phyloP scores from a whole-genome alignment of 2,113 vertebrate genomes.

The Leiothrix lutea region DNA sequence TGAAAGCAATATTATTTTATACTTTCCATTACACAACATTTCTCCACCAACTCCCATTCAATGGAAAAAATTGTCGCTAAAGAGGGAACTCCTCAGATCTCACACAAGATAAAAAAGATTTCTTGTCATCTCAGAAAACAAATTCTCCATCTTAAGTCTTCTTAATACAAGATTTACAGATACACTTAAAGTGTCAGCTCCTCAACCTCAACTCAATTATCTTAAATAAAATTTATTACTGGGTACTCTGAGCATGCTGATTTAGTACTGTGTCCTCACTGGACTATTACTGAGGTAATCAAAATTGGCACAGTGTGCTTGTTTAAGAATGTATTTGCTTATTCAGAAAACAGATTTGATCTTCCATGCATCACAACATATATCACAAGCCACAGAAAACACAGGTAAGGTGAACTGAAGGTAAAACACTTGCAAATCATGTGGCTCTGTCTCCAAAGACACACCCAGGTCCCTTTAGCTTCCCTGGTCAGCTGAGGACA shows the following conservation, averaged over 20 bases:
- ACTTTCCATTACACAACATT: neutral
- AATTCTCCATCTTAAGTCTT: neutral
- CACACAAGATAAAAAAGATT: neutral
- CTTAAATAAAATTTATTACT: neutral
- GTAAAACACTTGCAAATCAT: neutral
- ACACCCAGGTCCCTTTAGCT: neutral
- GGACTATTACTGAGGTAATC: neutral
- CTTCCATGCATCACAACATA: neutral
- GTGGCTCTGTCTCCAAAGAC: neutral
- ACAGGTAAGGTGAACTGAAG: neutral
- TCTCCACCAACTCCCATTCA: neutral
- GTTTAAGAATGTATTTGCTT: neutral
- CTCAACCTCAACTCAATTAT: neutral
- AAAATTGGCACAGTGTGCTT: neutral
- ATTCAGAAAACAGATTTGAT: neutral
- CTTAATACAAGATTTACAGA: neutral
- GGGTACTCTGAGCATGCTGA: accelerated
- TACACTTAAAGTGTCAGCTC: neutral
- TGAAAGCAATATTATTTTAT: neutral
- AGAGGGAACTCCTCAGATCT: neutral
- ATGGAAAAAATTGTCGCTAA: neutral
- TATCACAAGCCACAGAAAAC: neutral
- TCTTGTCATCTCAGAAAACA: neutral
- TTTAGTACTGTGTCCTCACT: neutral
- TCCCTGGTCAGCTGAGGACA: neutral